Evolutionary conservation across 2,113 vertebrate genomes (phyloP).

Genomic region (Hemicordylus capensis): DNA sequence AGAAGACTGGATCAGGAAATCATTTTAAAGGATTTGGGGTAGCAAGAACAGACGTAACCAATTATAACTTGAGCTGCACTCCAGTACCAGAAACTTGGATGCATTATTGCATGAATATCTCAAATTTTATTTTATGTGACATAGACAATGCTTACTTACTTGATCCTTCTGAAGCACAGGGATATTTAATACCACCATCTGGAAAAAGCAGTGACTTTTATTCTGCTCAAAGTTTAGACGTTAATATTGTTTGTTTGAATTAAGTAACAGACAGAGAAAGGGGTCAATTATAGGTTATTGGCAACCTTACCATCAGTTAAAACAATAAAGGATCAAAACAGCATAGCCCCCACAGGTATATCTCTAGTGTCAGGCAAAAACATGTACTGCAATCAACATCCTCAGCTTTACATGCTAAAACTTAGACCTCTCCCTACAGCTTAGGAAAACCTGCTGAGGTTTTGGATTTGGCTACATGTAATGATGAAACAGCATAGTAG

Average conservation of each 20-base stretch:
- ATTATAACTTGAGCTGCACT: not conserved
- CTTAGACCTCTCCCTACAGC: not conserved
- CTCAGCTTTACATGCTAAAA: not conserved
- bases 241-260: not conserved
- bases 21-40: no score
- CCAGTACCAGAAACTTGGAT: not conserved
- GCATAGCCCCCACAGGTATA: not conserved
- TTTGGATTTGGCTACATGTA: not conserved
- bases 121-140: not conserved
- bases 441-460: not conserved
- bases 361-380: not conserved
- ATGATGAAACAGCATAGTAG: not conserved
- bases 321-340: not conserved
- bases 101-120: no score
- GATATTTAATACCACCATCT: not conserved
- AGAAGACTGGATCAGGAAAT: no score
- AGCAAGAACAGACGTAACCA: no score
- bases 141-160: not conserved
- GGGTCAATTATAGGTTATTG: not conserved
- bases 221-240: not conserved
- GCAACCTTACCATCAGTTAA: fast-evolving
- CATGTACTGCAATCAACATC: not conserved
- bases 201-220: slow-evolving; percentile 6
- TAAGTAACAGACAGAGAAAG: not conserved
- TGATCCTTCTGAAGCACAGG: not conserved